Evolutionary conservation across 2,113 vertebrate species (phyloP).

Genomic region (Oreochromis spilurus): DNA sequence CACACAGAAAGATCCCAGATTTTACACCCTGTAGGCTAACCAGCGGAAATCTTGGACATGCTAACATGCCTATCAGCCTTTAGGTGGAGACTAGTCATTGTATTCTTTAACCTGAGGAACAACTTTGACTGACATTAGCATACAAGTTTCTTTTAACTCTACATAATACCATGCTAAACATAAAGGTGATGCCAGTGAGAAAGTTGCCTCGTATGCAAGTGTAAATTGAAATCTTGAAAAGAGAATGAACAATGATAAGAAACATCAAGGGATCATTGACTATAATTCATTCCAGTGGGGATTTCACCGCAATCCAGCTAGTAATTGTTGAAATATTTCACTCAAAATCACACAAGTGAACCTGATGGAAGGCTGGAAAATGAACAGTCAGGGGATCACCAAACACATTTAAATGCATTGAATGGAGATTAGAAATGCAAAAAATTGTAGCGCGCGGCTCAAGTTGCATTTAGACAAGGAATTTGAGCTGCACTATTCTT

Average conservation of each 20-base stretch:
- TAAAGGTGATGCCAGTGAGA: neutral
- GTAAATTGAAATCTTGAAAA: neutral
- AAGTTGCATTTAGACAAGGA: neutral
- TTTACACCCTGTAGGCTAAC: neutral
- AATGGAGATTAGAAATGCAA: neutral
- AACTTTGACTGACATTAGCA: neutral
- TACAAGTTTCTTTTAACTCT: neutral
- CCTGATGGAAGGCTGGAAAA: neutral
- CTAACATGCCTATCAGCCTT: neutral
- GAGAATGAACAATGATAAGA: neutral
- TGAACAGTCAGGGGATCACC: neutral
- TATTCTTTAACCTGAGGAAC: neutral
- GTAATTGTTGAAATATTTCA: neutral
- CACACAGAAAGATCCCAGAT: neutral
- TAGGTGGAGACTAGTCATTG: neutral
- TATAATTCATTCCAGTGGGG: neutral
- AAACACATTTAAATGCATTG: neutral
- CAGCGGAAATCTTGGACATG: neutral
- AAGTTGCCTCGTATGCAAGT: neutral
- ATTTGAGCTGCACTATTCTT: neutral
- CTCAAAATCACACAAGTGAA: neutral
- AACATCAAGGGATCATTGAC: neutral
- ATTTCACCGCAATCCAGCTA: neutral
- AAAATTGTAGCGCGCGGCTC: neutral
- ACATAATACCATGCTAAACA: neutral